Conservation (phyloP, 2,888 invertebrate species). For the Protodeltote pygarga region DNA sequence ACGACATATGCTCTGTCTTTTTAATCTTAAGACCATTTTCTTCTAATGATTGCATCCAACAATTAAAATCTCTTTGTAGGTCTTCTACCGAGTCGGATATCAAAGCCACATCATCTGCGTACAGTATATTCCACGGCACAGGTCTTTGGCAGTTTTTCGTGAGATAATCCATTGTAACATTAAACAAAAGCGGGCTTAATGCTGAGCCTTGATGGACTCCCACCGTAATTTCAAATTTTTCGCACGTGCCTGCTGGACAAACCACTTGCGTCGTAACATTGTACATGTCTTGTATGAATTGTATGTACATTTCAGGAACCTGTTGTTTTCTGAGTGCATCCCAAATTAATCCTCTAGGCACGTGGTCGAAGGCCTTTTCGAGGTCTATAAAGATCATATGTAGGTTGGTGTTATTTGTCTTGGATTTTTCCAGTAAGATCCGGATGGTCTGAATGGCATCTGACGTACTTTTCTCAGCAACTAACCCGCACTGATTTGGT, state of each 20-base stretch:
- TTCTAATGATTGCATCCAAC: too few species aligned
- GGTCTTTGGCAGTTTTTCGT: slow-evolving; percentile 4
- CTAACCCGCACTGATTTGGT: too few species aligned
- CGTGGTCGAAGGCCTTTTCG: slow-evolving; percentile 1
- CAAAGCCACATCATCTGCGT: too few species aligned
- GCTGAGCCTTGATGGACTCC: slow-evolving; percentile 23
- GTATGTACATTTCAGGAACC: background rate
- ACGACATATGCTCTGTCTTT: too few species aligned
- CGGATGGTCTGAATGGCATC: slow-evolving; percentile 1
- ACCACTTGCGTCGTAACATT: slow-evolving; percentile 3
- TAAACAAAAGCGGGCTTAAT: slow-evolving; percentile 18
- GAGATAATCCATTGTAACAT: slow-evolving; percentile 10
- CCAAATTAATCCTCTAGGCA: slow-evolving; percentile 1
- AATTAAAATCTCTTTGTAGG: too few species aligned
- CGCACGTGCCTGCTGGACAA: slow-evolving; percentile 1
- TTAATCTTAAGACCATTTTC: too few species aligned
- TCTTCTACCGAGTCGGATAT: too few species aligned
- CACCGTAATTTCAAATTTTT: slow-evolving; percentile 12
- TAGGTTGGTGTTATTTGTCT: background rate
- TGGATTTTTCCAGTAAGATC: slow-evolving; percentile 1
- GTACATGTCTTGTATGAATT: background rate
- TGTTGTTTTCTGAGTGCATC: background rate
- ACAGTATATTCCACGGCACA: background rate
- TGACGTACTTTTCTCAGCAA: too few species aligned
- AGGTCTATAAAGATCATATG: slow-evolving; percentile 1